A percentile compares a stretch with the other conserved stretches of the same genome.
phyloP scores from a whole-genome alignment of 2,888 invertebrate genomes.

The Omphaloscelis lunosa region DNA sequence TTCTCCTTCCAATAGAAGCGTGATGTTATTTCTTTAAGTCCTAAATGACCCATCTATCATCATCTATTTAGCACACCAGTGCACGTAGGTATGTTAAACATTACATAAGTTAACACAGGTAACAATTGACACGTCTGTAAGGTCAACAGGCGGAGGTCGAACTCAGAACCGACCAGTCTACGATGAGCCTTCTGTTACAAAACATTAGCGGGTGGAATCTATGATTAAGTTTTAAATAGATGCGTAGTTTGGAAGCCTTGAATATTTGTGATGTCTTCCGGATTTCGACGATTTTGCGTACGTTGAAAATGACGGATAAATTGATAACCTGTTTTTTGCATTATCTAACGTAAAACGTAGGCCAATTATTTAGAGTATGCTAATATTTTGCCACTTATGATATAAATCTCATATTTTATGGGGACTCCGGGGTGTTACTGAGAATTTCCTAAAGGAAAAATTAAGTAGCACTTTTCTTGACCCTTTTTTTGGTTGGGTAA shows the following conservation, averaged over 20 bases:
- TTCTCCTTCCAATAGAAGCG: not conserved
- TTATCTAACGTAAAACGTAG: too few species aligned
- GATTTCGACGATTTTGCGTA: not conserved
- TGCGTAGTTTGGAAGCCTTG: constrained; percentile 38
- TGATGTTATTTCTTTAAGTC: not conserved
- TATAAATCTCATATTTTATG: too few species aligned
- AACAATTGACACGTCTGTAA: constrained; percentile 65
- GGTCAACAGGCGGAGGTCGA: constrained; percentile 59
- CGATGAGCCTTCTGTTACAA: constrained; percentile 21
- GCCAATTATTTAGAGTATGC: too few species aligned
- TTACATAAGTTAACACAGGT: constrained; percentile 74
- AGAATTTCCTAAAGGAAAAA: too few species aligned
- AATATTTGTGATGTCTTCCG: constrained; percentile 31
- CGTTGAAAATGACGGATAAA: constrained; percentile 13
- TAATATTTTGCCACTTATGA: too few species aligned
- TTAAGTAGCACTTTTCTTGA: too few species aligned
- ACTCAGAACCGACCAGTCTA: constrained; percentile 25
- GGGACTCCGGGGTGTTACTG: too few species aligned
- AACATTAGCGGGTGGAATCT: constrained; percentile 29
- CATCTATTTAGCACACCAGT: constrained; percentile 18
- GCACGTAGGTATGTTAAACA: constrained; percentile 65
- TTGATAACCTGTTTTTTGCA: not conserved
- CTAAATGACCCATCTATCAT: constrained; percentile 24
- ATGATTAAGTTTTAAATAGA: constrained; percentile 35
- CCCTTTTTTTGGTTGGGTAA: too few species aligned